Evolutionary conservation across 2,113 vertebrate species (phyloP).

Genomic region (Elephantulus edwardii): DNA sequence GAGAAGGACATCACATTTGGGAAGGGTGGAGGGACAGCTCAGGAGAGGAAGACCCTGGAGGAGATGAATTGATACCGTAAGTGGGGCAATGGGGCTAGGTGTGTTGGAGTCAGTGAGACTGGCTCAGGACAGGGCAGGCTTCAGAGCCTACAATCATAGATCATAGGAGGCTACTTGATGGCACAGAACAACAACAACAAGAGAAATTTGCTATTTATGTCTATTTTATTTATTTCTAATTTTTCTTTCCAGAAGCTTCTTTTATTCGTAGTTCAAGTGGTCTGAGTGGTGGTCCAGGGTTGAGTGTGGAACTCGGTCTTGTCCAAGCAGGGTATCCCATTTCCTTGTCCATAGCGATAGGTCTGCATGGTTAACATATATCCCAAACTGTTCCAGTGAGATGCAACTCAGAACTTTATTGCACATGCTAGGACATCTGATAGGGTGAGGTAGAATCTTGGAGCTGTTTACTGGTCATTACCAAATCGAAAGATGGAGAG

Average conservation of each 20-base stretch:
- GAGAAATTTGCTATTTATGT: too few species aligned
- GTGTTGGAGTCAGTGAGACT: too few species aligned
- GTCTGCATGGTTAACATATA: neutral
- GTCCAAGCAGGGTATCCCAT: neutral
- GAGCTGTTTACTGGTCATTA: neutral
- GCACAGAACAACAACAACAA: too few species aligned
- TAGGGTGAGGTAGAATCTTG: neutral
- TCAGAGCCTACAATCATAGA: too few species aligned
- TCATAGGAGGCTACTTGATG: too few species aligned
- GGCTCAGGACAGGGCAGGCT: too few species aligned
- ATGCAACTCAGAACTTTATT: neutral
- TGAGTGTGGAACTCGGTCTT: neutral
- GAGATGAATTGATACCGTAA: too few species aligned
- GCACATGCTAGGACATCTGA: neutral
- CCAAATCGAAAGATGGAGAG: neutral
- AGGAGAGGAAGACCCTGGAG: too few species aligned
- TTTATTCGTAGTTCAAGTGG: neutral
- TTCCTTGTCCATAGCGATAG: neutral
- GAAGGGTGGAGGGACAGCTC: too few species aligned
- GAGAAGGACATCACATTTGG: too few species aligned
- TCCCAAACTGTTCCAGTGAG: neutral
- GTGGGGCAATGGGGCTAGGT: too few species aligned
- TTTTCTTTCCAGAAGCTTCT: constrained; percentile 19
- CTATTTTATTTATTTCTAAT: neutral
- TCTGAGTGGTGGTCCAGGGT: neutral